Conservation (phyloP, 2,113 vertebrate species). For the Protobothrops flavoviridis region DNA sequence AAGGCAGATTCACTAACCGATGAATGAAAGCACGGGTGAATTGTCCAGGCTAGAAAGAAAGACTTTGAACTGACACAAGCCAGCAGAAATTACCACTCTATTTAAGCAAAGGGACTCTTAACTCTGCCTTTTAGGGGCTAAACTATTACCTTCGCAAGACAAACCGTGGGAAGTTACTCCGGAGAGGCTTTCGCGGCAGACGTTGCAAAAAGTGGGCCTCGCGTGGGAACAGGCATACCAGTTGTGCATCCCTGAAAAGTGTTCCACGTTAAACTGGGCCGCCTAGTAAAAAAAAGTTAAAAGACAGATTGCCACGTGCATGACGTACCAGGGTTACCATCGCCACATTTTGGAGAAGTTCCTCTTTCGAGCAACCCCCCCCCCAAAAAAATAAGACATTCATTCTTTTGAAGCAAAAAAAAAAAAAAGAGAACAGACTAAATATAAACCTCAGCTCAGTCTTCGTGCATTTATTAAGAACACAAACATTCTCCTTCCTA, state of each 20-base stretch:
- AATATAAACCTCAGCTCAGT: background rate
- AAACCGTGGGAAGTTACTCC: slow-evolving; percentile 98
- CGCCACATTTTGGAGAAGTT: background rate
- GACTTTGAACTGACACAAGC: background rate
- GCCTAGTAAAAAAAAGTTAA: slow-evolving; percentile 85
- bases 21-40: background rate
- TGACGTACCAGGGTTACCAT: slow-evolving; percentile 50
- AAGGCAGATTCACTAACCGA: background rate
- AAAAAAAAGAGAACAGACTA: background rate
- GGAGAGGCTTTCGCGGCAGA: slow-evolving; percentile 95
- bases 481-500: background rate
- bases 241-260: slow-evolving; percentile 99
- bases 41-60: background rate
- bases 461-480: background rate
- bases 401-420: slow-evolving; percentile 33
- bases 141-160: slow-evolving; percentile 90
- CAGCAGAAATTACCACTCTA: background rate
- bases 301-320: slow-evolving; percentile 75
- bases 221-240: slow-evolving; percentile 99
- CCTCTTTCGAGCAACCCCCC: background rate
- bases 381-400: background rate
- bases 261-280: slow-evolving; percentile 99
- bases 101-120: background rate
- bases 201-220: slow-evolving; percentile 96
- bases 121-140: background rate